A percentile compares a stretch with the other conserved stretches of the same genome.
Conservation (phyloP, 2,888 invertebrate species). For the Bedellia somnulentella region DNA sequence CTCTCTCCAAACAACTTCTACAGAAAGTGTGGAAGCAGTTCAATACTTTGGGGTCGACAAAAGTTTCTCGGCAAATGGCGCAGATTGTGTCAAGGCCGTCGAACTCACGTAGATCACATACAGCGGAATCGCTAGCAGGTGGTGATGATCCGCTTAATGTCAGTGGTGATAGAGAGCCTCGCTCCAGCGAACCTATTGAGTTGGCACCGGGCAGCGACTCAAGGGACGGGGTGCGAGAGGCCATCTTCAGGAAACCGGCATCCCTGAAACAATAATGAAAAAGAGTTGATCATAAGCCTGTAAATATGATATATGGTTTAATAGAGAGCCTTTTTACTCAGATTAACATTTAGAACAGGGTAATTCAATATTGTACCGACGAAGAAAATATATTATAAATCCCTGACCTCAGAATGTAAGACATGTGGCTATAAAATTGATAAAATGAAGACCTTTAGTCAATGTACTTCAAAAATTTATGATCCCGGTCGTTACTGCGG, state of each 20-base stretch:
- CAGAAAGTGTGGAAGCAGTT: conserved; percentile 86
- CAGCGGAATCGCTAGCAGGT: conserved; percentile 81
- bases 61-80: conserved; percentile 75
- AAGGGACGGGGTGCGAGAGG: conserved; percentile 89
- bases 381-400: too few relatives aligned
- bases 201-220: conserved; percentile 90
- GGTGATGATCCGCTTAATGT: conserved; percentile 87
- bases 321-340: too few relatives aligned
- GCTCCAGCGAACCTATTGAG: conserved; percentile 87
- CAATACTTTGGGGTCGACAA: conserved; percentile 73
- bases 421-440: conserved; percentile 29
- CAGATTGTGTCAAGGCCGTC: conserved; percentile 66
- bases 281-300: too few relatives aligned
- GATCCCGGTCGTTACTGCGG: conserved; percentile 23
- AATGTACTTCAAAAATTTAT: conserved; percentile 35
- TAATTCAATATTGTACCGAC: too few relatives aligned
- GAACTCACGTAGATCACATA: conserved; percentile 71
- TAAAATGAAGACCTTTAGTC: conserved; percentile 36
- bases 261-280: conserved; percentile 67
- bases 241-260: conserved; percentile 91
- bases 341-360: too few relatives aligned
- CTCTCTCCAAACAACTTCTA: conserved; percentile 77
- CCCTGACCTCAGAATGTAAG: conserved; percentile 23
- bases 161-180: conserved; percentile 78
- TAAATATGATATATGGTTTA: too few relatives aligned